phyloP scores from a whole-genome alignment of 92 coral and sea anemone species.

The Ricordea florida region DNA sequence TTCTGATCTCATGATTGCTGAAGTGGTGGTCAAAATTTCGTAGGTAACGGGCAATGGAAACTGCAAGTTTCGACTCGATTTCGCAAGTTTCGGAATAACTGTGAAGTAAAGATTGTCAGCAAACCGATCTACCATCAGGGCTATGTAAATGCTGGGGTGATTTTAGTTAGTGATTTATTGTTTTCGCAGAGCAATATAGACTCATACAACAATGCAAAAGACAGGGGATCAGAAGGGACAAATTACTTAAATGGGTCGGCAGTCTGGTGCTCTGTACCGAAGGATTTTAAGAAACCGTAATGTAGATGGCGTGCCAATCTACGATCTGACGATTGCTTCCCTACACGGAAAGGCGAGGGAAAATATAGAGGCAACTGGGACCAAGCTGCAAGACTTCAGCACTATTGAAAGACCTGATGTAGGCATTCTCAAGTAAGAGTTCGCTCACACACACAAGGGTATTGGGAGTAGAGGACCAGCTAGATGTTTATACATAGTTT shows the following conservation, averaged over 20 bases:
- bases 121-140: conserved; percentile 1
- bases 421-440: conserved; percentile 22
- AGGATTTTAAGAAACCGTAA: background rate
- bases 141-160: too few species aligned
- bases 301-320: too few species aligned
- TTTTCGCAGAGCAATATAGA: background rate
- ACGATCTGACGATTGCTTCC: conserved; percentile 29
- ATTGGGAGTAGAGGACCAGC: conserved; percentile 48
- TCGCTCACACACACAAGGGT: conserved; percentile 36
- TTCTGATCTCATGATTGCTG: background rate
- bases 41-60: background rate
- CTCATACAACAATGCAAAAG: background rate
- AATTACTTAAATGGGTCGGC: conserved; percentile 1
- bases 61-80: background rate
- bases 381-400: conserved; percentile 45
- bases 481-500: conserved; percentile 36
- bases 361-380: conserved; percentile 46
- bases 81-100: background rate
- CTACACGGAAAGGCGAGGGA: conserved; percentile 24
- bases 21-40: conserved; percentile 11
- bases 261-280: background rate
- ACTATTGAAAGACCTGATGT: conserved; percentile 24
- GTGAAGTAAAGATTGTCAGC: background rate
- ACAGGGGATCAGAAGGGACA: background rate
- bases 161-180: background rate